Conservation (phyloP, 2,113 vertebrate genomes). For the Bucco capensis region DNA sequence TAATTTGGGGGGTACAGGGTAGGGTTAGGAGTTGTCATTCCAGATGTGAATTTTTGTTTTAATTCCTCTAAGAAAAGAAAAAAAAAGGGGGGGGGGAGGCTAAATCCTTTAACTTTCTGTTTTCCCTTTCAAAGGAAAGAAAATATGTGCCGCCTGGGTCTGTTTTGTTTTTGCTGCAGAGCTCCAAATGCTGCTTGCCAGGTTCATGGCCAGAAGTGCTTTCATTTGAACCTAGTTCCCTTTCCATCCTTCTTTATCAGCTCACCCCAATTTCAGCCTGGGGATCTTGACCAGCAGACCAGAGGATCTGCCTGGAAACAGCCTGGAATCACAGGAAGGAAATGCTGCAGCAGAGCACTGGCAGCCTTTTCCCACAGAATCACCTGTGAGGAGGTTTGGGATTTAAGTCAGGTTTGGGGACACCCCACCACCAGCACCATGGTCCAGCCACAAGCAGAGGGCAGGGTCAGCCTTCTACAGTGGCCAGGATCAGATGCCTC, state of each 20-base stretch:
- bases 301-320: background rate
- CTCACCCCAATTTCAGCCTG: background rate
- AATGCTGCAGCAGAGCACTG: background rate
- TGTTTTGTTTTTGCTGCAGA: slow-evolving; percentile 48
- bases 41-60: slow-evolving; percentile 70
- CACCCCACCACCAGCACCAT: fast-evolving
- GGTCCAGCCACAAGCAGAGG: background rate
- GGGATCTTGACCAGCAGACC: background rate
- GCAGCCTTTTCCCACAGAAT: background rate
- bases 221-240: background rate
- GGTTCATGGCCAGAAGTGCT: background rate
- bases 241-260: background rate
- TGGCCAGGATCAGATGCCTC: fast-evolving
- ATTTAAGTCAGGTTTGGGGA: too few species aligned
- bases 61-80: slow-evolving; percentile 26
- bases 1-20: slow-evolving; percentile 27
- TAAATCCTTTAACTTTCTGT: slow-evolving; percentile 54
- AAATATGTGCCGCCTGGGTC: slow-evolving; percentile 56
- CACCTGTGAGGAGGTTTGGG: too few species aligned
- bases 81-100: fast-evolving
- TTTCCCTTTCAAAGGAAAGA: slow-evolving; percentile 60
- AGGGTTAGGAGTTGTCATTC: slow-evolving; percentile 62
- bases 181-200: slow-evolving; percentile 45
- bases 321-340: background rate
- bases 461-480: too few species aligned